Conservation (phyloP, 2,113 vertebrate genomes). For the Labeo catla region DNA sequence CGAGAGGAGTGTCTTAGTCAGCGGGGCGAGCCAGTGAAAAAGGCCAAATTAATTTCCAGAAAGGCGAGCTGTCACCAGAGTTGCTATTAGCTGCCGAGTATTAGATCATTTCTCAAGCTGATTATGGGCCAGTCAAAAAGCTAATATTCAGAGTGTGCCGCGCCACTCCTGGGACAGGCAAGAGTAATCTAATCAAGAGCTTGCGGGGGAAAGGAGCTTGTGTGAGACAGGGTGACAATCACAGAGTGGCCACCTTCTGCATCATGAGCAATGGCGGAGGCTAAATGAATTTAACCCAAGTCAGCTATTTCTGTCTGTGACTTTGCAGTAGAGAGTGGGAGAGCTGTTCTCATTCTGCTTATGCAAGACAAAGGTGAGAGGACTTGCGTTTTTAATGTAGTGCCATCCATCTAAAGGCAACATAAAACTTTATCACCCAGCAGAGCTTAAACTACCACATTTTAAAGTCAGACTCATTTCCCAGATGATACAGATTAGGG, state of each 20-base stretch:
- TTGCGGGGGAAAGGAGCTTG: background rate
- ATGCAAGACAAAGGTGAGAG: conserved; percentile 21
- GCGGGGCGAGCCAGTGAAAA: conserved; percentile 29
- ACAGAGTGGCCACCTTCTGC: conserved; percentile 41
- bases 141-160: conserved; percentile 53
- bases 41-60: conserved; percentile 58
- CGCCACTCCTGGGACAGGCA: conserved; percentile 41
- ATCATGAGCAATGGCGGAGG: conserved; percentile 35
- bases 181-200: conserved; percentile 50
- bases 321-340: conserved; percentile 29
- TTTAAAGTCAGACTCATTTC: background rate
- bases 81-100: conserved; percentile 47
- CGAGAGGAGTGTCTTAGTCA: conserved; percentile 10
- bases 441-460: background rate
- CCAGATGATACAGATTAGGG: background rate
- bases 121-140: conserved; percentile 54
- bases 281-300: conserved; percentile 44
- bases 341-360: conserved; percentile 48
- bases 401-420: conserved; percentile 28
- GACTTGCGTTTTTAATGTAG: conserved; percentile 8
- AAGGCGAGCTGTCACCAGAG: conserved; percentile 28
- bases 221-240: conserved; percentile 40
- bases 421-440: conserved; percentile 11
- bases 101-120: conserved; percentile 59
- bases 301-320: conserved; percentile 50